A percentile compares a stretch with the other conserved stretches of the same genome.
These are phyloP conservation scores for Hyles vespertilio DNA, from an alignment of 1,140 invertebrate species.

Conservation along the genomic window DNA sequence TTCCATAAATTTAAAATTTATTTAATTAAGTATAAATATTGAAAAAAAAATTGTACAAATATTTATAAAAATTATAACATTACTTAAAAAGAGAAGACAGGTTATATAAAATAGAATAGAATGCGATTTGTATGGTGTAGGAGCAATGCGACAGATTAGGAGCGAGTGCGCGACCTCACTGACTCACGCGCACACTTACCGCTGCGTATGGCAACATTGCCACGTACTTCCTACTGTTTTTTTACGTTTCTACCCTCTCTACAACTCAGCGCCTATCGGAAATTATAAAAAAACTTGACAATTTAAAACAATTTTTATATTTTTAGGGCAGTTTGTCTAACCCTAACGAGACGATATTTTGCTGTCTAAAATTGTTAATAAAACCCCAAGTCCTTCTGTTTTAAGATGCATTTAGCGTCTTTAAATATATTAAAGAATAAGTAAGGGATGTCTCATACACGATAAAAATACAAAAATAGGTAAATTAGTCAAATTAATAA, in stretches of 20 bases:
- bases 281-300: conserved; percentile 59
- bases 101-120: not conserved
- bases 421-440: not conserved
- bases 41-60: too few species aligned
- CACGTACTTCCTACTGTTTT: conserved; percentile 48
- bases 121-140: not conserved
- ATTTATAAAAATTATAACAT: too few species aligned
- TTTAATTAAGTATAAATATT: too few species aligned
- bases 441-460: too few species aligned
- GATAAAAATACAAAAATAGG: too few species aligned
- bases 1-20: too few species aligned
- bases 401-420: not conserved
- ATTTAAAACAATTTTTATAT: conserved; percentile 42
- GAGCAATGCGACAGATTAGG: not conserved
- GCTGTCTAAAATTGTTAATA: conserved; percentile 3
- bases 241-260: conserved; percentile 46
- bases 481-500: too few species aligned
- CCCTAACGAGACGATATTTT: conserved; percentile 18
- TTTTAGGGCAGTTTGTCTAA: conserved; percentile 40
- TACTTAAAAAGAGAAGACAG: too few species aligned
- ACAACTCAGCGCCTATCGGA: conserved; percentile 65
- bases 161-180: conserved; percentile 13
- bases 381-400: too few species aligned
- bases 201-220: conserved; percentile 62
- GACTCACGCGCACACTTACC: conserved; percentile 36